Base-by-base conservation (phyloP, 2,797 vertebrate species). In the Chelonia mydas region DNA sequence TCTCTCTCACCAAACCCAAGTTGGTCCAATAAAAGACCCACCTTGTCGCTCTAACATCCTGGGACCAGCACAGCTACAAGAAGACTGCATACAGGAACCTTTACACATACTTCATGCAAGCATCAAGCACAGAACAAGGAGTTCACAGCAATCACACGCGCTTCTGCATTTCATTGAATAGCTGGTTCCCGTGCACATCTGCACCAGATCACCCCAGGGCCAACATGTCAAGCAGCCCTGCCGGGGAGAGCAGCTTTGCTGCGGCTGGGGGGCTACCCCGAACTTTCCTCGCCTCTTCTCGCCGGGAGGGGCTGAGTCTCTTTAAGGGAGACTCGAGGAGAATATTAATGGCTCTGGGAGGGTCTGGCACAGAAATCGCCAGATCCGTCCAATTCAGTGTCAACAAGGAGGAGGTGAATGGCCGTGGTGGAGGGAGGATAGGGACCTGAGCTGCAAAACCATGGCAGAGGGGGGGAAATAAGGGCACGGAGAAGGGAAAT, bases 241-340 rank as follows among this genome's bases (percentile, higher is more conserved):
- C 13, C 13, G 41, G 11, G 65, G 9, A 10, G 9, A 23, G 21
- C 28, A 16, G 76, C 19, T 76, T 49, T 3, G 37, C 31, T 17
- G 25, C 57, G 33, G 23, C 55, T 23, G 16, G 19, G 33, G n/a
- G 10, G 85, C 41, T 41, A 41, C 83, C 59, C 94, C 90, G 90
- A 97, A 97, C 97, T 97, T 97, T 96, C 93, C 47, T 90, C 89
- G 27, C 83, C 87, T 94, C 92, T 91, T 86, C 7, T 53, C 21
- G 53, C 79, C 23, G 59, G 13, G 28, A 72, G 83, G 68, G 74
- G 82, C 61, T 89, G 81, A 87, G 85, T 96, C 88, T 84, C 87
- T 95, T 91, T 81, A 85, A 93, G 89, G 76, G 86, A 95, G 95
- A 89, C 93, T 74, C 37, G 94, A 94, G 92, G 28, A 41, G 91